A percentile compares a stretch with the other conserved stretches of the same genome.
phyloP scores from a whole-genome alignment of 2,888 invertebrate species.

The Sericinus montela region DNA sequence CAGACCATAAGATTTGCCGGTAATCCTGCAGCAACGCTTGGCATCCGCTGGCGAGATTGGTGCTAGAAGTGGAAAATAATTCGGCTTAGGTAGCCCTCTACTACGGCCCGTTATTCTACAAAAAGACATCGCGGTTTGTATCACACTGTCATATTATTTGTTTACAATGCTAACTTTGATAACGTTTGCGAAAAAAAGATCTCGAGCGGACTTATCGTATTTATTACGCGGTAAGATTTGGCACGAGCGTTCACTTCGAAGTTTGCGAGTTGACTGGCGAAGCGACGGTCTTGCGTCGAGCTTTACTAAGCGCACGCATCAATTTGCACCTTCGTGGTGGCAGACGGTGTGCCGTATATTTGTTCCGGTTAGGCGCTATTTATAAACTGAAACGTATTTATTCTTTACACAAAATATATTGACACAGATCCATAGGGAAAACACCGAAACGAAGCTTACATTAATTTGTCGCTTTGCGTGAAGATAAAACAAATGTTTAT shows the following conservation, averaged over 20 bases:
- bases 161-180: constrained; percentile 39
- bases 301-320: constrained; percentile 43
- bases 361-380: constrained; percentile 76
- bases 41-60: constrained; percentile 92
- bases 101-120: constrained; percentile 91
- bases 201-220: constrained; percentile 40
- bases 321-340: constrained; percentile 65
- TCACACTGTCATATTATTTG: constrained; percentile 66
- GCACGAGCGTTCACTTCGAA: constrained; percentile 53
- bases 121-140: constrained; percentile 79
- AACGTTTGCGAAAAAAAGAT: constrained; percentile 26
- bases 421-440: constrained; percentile 64
- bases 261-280: constrained; percentile 57
- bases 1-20: constrained; percentile 86
- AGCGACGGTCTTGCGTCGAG: constrained; percentile 36
- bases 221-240: constrained; percentile 40
- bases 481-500: constrained; percentile 12
- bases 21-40: constrained; percentile 87
- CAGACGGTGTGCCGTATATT: constrained; percentile 70
- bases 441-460: constrained; percentile 37
- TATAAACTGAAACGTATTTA: constrained; percentile 70
- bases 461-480: constrained; percentile 19
- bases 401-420: constrained; percentile 54
- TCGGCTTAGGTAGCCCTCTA: constrained; percentile 88
- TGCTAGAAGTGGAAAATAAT: constrained; percentile 89